Evolutionary conservation across 2,888 invertebrate genomes (phyloP).

Genomic region (Dilophus febrilis): DNA sequence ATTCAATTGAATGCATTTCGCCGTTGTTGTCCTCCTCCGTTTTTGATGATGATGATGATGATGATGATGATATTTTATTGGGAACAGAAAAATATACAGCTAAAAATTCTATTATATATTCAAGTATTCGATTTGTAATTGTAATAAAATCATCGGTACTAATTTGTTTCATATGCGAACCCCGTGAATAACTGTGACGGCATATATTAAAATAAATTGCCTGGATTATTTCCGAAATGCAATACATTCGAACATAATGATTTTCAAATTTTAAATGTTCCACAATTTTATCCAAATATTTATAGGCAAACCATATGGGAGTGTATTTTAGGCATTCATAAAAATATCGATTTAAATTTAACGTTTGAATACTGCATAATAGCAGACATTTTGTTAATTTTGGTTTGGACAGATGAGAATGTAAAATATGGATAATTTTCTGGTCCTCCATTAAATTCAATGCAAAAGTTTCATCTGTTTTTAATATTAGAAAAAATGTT

Average conservation of each 20-base stretch:
- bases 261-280: constrained; percentile 18
- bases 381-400: constrained; percentile 19
- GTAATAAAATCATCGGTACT: no score
- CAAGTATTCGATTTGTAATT: no score
- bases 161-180: no score
- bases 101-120: no score
- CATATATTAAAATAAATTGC: constrained; percentile 17
- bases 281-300: constrained; percentile 18
- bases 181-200: no score
- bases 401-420: constrained; percentile 18
- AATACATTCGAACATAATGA: constrained; percentile 17
- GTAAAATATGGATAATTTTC: constrained; percentile 8
- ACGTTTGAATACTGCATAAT: constrained; percentile 17
- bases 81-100: no score
- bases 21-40: constrained; percentile 5
- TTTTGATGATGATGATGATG: no score
- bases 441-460: constrained; percentile 17
- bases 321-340: constrained; percentile 18
- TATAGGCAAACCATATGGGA: constrained; percentile 21
- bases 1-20: no score
- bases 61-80: constrained; percentile 2
- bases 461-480: constrained; percentile 20
- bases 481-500: constrained; percentile 18
- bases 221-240: constrained; percentile 16
- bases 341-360: constrained; percentile 18